Evolutionary conservation across 1,140 invertebrate genomes (phyloP), one percentile per base, ranked within the genome.

Genomic region (Mycetomoellerius zeteki): DNA sequence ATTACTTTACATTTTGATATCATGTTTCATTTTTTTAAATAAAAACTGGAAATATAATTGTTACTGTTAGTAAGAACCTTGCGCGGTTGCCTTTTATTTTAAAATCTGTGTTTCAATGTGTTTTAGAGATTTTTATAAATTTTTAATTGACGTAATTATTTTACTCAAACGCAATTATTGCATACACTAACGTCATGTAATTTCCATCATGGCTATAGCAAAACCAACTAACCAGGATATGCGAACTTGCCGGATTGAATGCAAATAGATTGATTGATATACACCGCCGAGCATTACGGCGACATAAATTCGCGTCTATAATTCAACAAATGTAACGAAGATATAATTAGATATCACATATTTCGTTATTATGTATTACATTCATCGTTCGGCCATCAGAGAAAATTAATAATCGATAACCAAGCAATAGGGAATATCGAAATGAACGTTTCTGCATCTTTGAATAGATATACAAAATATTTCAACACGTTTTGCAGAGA

Each of bases 221-320:
- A 75, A 60, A 54, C 69, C n/a, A 47, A 58, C 69, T 73, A 82
- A 24, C 19, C 54, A n/a, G 54, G 58, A 75, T 60, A 33, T 71
- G 52, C 21, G 56, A 84, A 73, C 69, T 84, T 75, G 65, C 67
- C 33, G 37, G 69, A 60, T 73, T 84, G 80, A 84, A 84, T 75
- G 69, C 69, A 84, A 73, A 84, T 75, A 58, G 80, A 58, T 47
- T 84, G 80, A 84, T 84, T 84, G 80, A 84, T 84, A 75, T 84
- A 84, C 37, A 75, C 33, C 54, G n/a, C 54, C 69, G 69, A 47
- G 80, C 24, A 54, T 73, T 84, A 84, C 54, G 43, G 69, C 33
- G 52, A 60, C 80, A 60, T 60, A 75, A 73, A 84, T 84, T 84
- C 69, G 24, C 80, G 54, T 84, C 80, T 84, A 84, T 84, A 84